phyloP scores from a whole-genome alignment of 1,140 invertebrate genomes.

The Plectus sambesii region DNA sequence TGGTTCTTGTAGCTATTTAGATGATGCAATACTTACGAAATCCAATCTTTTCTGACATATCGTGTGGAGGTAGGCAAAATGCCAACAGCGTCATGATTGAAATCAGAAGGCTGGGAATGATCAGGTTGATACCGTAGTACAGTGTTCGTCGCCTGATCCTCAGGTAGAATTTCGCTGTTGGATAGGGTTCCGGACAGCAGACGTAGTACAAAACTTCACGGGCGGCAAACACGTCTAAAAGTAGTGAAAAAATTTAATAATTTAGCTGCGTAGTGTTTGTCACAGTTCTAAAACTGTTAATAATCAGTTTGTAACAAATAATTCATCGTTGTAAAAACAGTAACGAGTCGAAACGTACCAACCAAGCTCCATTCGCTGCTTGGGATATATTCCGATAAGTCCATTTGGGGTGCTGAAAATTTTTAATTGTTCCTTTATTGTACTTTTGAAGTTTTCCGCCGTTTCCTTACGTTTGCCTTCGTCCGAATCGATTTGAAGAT shows the following conservation, averaged over 20 bases:
- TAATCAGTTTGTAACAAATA: no score
- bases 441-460: constrained; percentile 1
- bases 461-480: constrained; percentile 18
- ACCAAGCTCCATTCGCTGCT: constrained; percentile 77
- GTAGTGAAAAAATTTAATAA: not conserved
- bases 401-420: constrained; percentile 54
- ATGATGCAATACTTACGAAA: constrained; percentile 20
- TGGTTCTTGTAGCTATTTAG: not conserved
- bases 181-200: constrained; percentile 61
- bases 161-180: constrained; percentile 91
- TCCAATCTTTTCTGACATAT: constrained; percentile 33
- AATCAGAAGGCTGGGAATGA: constrained; percentile 94
- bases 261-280: no score
- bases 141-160: constrained; percentile 87
- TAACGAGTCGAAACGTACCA: constrained; percentile 8
- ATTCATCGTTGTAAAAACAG: no score
- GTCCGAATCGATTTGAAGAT: constrained; percentile 55
- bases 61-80: constrained; percentile 77
- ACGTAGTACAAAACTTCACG: constrained; percentile 45
- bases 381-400: constrained; percentile 84
- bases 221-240: constrained; percentile 36
- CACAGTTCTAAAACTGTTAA: no score
- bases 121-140: constrained; percentile 99
- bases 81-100: constrained; percentile 93
- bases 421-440: no score